Evolutionary conservation across 1,140 invertebrate species (phyloP), one percentile per base, ranked within the genome.

Genomic region (Leptoteleia sp.): DNA sequence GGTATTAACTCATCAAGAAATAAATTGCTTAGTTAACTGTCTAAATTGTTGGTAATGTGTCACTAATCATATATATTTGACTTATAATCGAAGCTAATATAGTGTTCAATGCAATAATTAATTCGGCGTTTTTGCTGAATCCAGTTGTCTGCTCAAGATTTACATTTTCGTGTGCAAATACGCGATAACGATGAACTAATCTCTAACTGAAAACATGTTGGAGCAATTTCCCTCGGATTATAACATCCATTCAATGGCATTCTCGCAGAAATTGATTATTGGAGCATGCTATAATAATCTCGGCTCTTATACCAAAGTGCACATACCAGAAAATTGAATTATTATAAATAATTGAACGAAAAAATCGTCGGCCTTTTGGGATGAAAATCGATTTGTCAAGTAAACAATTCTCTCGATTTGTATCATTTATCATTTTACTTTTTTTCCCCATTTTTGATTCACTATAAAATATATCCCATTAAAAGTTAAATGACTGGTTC

Each of bases 1-100:
- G 0, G 22, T 61, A 75, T 75, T 65, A 75, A 75, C 61, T 75
- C 71, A 75, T 75, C 71, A 65, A 65, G 52, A 52, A 31, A 65
- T 75, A 65, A 65, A 65, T 75, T 59, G 61, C 71, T 65, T 65
- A 59, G 71, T 65, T 75, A 65, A 65, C 6, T 27, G 27, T 35
- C 27, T 65, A 52, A 65, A 59, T 75, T 52, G 54, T 48, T 16
- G 12, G 37, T 57, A 59, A 61, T 17, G 38, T 11, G 12, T n/a
- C 1, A 25, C 15, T 42, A 52, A 64, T 64, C 48, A 73, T 50
- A 57, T 47, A 40, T 37, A 15, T 42, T 27, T 16, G 5, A 45
- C 4, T 12, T 31, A 12, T 35, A 1, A 25, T 29, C 9, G 37
- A 35, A n/a, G n/a, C n/a, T n/a, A n/a, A n/a, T n/a, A n/a, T n/a